A percentile compares a stretch with the other conserved stretches of the same genome.
Conservation (phyloP, 2,797 vertebrate genomes). For the Bucorvus abyssinicus region DNA sequence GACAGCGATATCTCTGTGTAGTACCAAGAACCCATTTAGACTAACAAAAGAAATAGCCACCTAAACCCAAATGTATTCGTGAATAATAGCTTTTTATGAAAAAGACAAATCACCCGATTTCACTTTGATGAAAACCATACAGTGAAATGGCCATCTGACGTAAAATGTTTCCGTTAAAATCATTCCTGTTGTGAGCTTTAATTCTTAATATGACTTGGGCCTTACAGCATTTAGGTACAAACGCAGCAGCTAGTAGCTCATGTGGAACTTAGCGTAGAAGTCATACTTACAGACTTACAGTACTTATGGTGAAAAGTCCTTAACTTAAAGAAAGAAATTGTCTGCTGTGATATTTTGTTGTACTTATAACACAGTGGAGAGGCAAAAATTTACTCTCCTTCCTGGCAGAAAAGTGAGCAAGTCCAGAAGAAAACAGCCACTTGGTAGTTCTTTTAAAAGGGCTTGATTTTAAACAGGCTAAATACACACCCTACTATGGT, state of each 20-base stretch:
- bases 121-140: neutral
- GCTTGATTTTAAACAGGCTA: neutral
- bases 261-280: neutral
- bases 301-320: neutral
- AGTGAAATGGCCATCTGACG: neutral
- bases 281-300: neutral
- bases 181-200: neutral
- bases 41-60: neutral
- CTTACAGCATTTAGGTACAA: neutral
- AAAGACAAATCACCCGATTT: neutral
- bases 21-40: neutral
- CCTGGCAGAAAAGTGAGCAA: neutral
- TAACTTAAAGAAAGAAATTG: neutral
- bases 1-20: neutral
- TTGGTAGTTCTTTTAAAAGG: neutral
- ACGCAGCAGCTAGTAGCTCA: neutral
- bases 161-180: constrained; percentile 12
- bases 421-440: neutral
- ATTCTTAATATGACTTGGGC: neutral
- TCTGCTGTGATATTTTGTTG: neutral
- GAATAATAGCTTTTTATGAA: neutral
- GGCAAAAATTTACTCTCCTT: neutral
- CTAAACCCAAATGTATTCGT: neutral
- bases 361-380: neutral
- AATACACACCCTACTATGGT: neutral